Base-by-base conservation (phyloP, 1,140 invertebrate species). In the Sinonovacula constricta region DNA sequence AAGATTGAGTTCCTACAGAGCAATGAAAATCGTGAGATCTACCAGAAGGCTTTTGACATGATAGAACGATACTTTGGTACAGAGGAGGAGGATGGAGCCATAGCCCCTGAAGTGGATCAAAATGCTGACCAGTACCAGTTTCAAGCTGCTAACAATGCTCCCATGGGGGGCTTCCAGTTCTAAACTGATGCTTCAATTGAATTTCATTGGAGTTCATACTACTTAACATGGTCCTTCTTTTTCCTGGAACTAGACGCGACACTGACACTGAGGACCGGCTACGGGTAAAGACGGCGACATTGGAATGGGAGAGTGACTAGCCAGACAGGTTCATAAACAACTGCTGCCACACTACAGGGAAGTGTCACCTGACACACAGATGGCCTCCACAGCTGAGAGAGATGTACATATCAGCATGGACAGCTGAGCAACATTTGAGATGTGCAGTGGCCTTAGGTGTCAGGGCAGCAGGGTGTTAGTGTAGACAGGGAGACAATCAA, bases 21-120 rank as follows among this genome's bases (percentile, higher is more conserved):
- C 86, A 98, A 99, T 90, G 97, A 99, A 92, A 99, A 99, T 91
- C 95, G 97, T 87, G 98, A 99, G 80, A 98, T 99, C 86, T 99
- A 99, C 91, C 98, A 98, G 93, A 93, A 99, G 92, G 97, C 98
- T 22, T 98, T 97, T 91, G 96, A 97, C 88, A 98, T 99, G 84
- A 99, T 99, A 87, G 98, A 99, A 90, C 96, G 97, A 89, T 99
- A 97, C 92, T 99, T 99, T 30, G 96, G 96, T 83, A 95, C 97
- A 2, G 90, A 91, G 57, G 97, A 98, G 85, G 96, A 97, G 87
- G 93, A 95, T 33, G 83, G 90, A 14, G 94, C 93, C 59, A 92
- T 97, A 15, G 96, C 95, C 28, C 96, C 97, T 0, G 92, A 93
- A 39, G 94, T 96, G 15, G 95, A 97, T 81, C 93, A 94, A 26